Evolutionary conservation across 2,888 invertebrate genomes (phyloP), one percentile per base, ranked within the genome.

Genomic region (Parapristionchus giblindavisi): DNA sequence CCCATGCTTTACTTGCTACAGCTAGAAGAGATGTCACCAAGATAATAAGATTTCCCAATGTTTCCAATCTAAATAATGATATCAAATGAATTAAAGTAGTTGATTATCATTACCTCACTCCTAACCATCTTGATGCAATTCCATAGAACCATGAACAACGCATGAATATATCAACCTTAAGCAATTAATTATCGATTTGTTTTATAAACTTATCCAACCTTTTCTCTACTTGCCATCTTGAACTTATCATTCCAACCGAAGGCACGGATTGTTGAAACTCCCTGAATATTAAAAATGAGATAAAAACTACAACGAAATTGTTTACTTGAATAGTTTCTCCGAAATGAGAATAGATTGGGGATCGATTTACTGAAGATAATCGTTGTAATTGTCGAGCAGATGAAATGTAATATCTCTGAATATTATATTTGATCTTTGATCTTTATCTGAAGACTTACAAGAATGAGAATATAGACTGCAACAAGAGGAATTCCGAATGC

Each of bases 371-470:
- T 5, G 87, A 87, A 36, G 87, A 84, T 34, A 87, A 80, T 63
- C 87, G 78, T 76, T 88, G 88, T 71, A 87, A 81, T 75, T 98
- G 98, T n/a, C 97, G 91, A 2, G 97, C 96, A 0, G 95, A 93
- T 2, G 94, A 93, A 79, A 97, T 94, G 90, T 96, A 98, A 90
- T 96, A 94, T 82, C 94, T 92, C 92, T 97, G 87, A 51, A 88
- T 82, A 68, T 54, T 14, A 52, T 8, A 3, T 34, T 51, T 66
- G 60, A 61, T 61, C 60, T 60, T 60, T 27, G 43, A 63, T 63
- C 38, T 66, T 17, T 21, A n/a, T n/a, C 0, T 14, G 34, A 43
- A 27, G 63, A 51, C 73, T 29, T 34, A 85, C 82, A 79, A 85
- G 75, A 32, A 85, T 81, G n/a, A 84, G 78, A 63, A 84, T 72